Base-by-base conservation (phyloP, 2,797 vertebrate genomes). In the Lerista edwardsae region DNA sequence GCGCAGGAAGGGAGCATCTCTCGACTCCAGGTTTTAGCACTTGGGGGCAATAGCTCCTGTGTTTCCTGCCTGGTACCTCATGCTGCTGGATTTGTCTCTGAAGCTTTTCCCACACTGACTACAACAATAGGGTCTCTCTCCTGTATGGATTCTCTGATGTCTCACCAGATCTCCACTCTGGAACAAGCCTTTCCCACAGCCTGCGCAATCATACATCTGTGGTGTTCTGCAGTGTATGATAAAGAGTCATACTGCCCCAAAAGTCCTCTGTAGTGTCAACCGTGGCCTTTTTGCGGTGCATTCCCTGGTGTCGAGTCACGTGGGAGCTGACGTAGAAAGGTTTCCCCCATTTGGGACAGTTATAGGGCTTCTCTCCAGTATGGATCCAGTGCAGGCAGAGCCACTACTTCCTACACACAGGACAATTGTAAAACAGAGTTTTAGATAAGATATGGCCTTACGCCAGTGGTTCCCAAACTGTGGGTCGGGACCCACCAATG, bases 361-460 rank as follows among this genome's bases (percentile, higher is more conserved):
- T 55, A 73, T 92, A 94, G 0, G 93, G 93, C 59, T 93, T 94
- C 71, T 94, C 93, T 72, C 93, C 93, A 6, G 92, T 94, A 21
- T 94, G 93, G 71, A 93, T 94, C 47, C 92, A 87, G 67, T 93
- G 92, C 86, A 93, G 93, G 64, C 92, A 94, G 91, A 44, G 91
- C 84, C 44, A 0, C 91, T 92, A n/a, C 51, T 94, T 94, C 1
- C 91, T 91, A 80, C 92, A 94, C 8, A 93, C 91, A 14, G 80
- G 88, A 67, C 91, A 94, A 62, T 90, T 4, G 93, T 94, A 72
- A 65, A 21, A 10, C 15, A 62, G 41, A 29, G 19, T 6, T 71
- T 39, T 44, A 21, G 67, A 17, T 34, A 68, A 76, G 10, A 59
- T 27, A 29, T 8, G 25, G 76, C 15, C 7, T 39, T 62, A 41